Conservation (phyloP, 2,888 invertebrate species). For the Hartigia nigra region DNA sequence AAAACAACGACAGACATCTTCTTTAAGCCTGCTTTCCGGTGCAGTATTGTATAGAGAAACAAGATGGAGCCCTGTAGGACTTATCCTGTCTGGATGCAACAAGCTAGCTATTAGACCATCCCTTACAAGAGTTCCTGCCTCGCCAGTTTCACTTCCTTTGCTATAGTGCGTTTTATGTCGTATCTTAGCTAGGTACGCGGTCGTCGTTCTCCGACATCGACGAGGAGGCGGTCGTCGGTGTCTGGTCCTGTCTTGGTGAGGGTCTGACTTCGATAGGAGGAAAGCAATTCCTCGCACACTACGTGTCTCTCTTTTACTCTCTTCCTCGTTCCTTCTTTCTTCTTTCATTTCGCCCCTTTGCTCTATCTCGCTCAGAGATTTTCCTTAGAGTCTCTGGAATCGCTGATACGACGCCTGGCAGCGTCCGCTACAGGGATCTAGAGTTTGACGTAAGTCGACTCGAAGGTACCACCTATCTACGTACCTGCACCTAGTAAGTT, state of each 20-base stretch:
- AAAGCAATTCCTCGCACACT: background rate
- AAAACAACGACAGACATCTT: background rate
- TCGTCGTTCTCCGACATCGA: background rate
- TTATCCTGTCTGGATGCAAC: slow-evolving; percentile 56
- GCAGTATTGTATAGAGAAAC: slow-evolving; percentile 54
- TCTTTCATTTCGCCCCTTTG: background rate
- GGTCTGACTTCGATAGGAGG: background rate
- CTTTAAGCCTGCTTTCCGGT: slow-evolving; percentile 13
- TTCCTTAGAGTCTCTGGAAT: background rate
- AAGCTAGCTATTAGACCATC: slow-evolving; percentile 50
- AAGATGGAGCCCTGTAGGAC: slow-evolving; percentile 48
- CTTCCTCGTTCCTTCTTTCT: background rate
- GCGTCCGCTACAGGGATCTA: background rate
- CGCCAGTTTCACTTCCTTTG: slow-evolving; percentile 14
- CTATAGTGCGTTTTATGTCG: slow-evolving; percentile 9
- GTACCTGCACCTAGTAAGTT: slow-evolving; percentile 9
- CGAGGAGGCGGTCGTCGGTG: background rate
- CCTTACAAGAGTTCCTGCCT: slow-evolving; percentile 23
- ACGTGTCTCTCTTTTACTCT: background rate
- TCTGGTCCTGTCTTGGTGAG: background rate
- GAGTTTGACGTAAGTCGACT: slow-evolving; percentile 1
- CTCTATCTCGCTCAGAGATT: slow-evolving; percentile 1
- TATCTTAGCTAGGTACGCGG: slow-evolving; percentile 1
- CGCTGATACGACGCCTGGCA: background rate
- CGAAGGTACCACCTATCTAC: background rate